phyloP scores from a whole-genome alignment of 2,888 invertebrate species.

The Cantharis flavilabris region DNA sequence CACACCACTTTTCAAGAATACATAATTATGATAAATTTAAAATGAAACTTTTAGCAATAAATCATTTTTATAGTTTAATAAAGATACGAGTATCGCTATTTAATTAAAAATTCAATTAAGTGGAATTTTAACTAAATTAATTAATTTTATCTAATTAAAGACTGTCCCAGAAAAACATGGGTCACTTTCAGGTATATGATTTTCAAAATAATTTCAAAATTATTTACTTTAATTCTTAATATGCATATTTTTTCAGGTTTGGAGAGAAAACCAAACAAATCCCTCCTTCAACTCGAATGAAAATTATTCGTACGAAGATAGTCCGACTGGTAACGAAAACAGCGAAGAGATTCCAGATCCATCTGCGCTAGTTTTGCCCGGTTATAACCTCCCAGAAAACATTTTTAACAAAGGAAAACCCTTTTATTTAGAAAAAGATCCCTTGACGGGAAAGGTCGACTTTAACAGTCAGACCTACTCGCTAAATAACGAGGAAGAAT shows the following conservation, averaged over 20 bases:
- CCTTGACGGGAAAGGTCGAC: constrained; percentile 67
- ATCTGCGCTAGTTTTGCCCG: constrained; percentile 51
- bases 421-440: constrained; percentile 71
- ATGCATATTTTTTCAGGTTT: not conserved
- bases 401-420: constrained; percentile 72
- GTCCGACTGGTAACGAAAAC: constrained; percentile 3
- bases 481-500: constrained; percentile 45
- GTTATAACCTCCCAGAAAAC: constrained; percentile 59
- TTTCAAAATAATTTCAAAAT: too few relatives aligned
- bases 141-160: too few relatives aligned
- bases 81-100: too few relatives aligned
- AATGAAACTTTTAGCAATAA: too few relatives aligned
- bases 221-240: not conserved
- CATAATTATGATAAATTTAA: too few relatives aligned
- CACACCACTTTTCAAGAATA: too few relatives aligned
- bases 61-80: too few relatives aligned
- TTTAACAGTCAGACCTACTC: constrained; percentile 62
- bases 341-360: constrained; percentile 53
- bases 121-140: too few relatives aligned
- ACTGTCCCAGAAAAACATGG: too few relatives aligned
- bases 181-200: too few relatives aligned
- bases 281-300: not conserved
- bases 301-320: not conserved
- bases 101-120: too few relatives aligned
- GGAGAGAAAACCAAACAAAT: not conserved